phyloP scores from a whole-genome alignment of 2,888 invertebrate genomes.

The Alviniconcha strummeri region DNA sequence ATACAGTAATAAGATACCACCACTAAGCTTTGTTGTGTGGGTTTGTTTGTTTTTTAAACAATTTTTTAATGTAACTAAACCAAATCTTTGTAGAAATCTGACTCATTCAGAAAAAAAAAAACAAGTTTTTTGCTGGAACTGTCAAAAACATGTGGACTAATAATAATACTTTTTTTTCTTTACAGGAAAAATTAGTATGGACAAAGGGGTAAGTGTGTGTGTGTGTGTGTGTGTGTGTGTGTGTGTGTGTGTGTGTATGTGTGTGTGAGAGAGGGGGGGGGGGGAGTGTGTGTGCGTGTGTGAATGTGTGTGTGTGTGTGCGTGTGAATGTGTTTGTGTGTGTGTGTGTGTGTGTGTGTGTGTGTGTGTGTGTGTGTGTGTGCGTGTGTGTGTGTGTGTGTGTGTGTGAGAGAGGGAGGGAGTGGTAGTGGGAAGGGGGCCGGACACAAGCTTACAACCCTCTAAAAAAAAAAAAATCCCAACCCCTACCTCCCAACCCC shows the following conservation, averaged over 20 bases:
- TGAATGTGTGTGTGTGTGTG: not conserved
- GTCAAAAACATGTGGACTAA: not conserved
- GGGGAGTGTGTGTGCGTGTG: not conserved
- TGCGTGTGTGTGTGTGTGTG: not conserved
- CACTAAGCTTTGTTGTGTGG: not conserved
- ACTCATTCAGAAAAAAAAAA: not conserved
- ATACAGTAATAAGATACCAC: no score
- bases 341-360: not conserved
- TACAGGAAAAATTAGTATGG: conserved; percentile 5
- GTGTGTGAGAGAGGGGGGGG: not conserved
- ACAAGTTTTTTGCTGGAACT: no score
- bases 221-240: not conserved
- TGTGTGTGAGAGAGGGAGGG: not conserved
- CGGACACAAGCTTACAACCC: no score
- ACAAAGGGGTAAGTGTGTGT: not conserved
- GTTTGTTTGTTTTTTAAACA: not conserved
- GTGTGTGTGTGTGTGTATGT: conserved; percentile 1
- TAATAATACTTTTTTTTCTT: not conserved
- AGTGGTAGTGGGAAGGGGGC: no score
- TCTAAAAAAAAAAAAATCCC: no score
- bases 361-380: not conserved
- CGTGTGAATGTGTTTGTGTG: not conserved
- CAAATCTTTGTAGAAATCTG: no score
- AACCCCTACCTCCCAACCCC: no score
- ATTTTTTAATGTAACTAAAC: no score